Evolutionary conservation across 2,888 invertebrate genomes (phyloP), one percentile per base, ranked within the genome.

Genomic region (Leucophenga montana): DNA sequence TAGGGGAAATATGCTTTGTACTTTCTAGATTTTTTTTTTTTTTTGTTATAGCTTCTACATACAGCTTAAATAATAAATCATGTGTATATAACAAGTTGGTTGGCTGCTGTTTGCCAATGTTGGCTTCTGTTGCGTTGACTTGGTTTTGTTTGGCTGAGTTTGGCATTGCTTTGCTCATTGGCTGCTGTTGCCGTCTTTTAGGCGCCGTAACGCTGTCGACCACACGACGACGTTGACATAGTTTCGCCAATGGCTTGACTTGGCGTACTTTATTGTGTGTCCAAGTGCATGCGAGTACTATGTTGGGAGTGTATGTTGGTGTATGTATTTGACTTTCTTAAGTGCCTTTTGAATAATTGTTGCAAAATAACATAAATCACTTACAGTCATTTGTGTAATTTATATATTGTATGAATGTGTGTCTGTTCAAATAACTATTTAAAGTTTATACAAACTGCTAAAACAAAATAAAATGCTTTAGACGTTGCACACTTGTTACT

Each of bases 341-440:
- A 50, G 50, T 50, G 67, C 64, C 68, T 22, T 73, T 72, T 79
- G 75, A 79, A 75, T 77, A 79, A 79, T 77, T 73, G 73, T 70
- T 67, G n/a, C 50, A 79, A 76, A 77, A 75, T 74, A 77, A 66
- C 72, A 80, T 79, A 81, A 79, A 79, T 79, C 79, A 81, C 20
- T n/a, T 46, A 20, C 48, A 64, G 46, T 22, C 16, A 18, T 50
- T 18, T 50, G 16, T 50, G 50, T 16, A 39, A 39, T 39, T 39
- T 39, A 39, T 39, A 39, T 39, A 39, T 8, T 4, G 27, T 27
- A 4, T 27, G 27, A n/a, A n/a, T 39, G 39, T 39, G 9, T 8
- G 11, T 39, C 1, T 5, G 4, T 39, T 39, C 39, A 39, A 39
- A 39, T 11, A 39, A 39, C 39, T 39, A 39, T 39, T 39, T 39